phyloP scores from a whole-genome alignment of 1,140 invertebrate genomes.

The Magallana gigas region DNA sequence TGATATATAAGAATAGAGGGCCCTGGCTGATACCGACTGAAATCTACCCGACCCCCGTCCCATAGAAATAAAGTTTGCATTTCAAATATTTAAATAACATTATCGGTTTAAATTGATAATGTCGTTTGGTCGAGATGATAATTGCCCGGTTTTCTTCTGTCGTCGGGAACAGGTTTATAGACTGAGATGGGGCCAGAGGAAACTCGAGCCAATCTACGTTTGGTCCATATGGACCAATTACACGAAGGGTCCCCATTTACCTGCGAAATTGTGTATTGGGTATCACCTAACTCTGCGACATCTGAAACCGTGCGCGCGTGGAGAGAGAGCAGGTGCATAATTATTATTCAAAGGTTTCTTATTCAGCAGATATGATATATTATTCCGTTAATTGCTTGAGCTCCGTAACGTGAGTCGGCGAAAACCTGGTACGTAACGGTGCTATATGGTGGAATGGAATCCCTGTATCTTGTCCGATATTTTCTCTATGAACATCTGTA shows the following conservation, averaged over 20 bases:
- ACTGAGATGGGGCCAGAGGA: neutral
- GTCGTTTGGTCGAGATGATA: neutral
- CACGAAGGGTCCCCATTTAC: neutral
- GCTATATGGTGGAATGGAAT: neutral
- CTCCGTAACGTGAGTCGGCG: neutral
- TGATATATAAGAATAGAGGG: slow-evolving; percentile 13
- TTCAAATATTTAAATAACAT: slow-evolving; percentile 35
- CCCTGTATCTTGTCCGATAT: neutral
- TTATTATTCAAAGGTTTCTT: slow-evolving; percentile 12
- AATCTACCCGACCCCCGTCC: neutral
- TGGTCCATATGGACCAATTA: too few relatives aligned
- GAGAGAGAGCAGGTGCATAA: neutral
- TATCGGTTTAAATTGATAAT: slow-evolving; percentile 33
- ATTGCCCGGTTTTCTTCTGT: neutral
- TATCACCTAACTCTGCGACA: neutral
- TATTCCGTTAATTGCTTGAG: neutral
- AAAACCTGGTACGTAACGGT: slow-evolving; percentile 11
- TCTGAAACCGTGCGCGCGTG: neutral
- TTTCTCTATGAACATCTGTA: neutral
- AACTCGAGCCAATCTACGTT: neutral
- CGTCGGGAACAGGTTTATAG: neutral
- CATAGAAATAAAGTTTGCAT: slow-evolving; percentile 5
- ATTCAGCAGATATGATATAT: neutral
- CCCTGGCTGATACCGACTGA: neutral
- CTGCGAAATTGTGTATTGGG: neutral